Base-by-base conservation (phyloP, 1,140 invertebrate genomes). In the Oedothorax gibbosus region DNA sequence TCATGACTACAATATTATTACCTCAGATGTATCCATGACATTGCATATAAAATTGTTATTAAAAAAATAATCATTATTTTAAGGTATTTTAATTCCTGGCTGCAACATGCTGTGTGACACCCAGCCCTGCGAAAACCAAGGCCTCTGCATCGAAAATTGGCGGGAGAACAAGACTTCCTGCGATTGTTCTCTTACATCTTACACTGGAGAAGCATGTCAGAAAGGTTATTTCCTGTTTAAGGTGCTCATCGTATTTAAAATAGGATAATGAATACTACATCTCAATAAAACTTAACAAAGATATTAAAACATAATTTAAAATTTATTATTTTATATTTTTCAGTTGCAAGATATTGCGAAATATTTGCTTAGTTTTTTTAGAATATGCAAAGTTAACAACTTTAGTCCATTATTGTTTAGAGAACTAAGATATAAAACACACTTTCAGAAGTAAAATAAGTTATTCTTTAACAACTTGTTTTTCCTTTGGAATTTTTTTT, bases 31-130 rank as follows among this genome's bases (percentile, higher is more conserved):
- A 35, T 35, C 1, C 35, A 35, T 35, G 35, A 35, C 35, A n/a
- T n/a, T n/a, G n/a, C n/a, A n/a, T n/a, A n/a, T n/a, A n/a, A n/a
- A n/a, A n/a, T n/a, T n/a, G n/a, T n/a, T n/a, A n/a, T n/a, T n/a
- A n/a, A n/a, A n/a, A n/a, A n/a, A 18, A 10, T 76, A 10, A 57
- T 69, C 56, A 15, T 54, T 8, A 15, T 56, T 69, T 83, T 91
- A 92, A 88, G 95, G 94, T 7, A 93, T 97, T 0, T 89, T 96
- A 18, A 92, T 93, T 2, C 60, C 85, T 5, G 93, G 95, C 86
- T 98, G 96, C 90, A 94, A 94, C 86, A 96, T 96, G 93, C 95
- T 96, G 88, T 98, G 96, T 89, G 95, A 96, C 86, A 92, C 93
- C 0, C 92, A 94, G 73, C 96, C 96, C 0, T 98, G 97, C 88